Base-by-base conservation (phyloP, 2,888 invertebrate genomes). In the Glomeris marginata region DNA sequence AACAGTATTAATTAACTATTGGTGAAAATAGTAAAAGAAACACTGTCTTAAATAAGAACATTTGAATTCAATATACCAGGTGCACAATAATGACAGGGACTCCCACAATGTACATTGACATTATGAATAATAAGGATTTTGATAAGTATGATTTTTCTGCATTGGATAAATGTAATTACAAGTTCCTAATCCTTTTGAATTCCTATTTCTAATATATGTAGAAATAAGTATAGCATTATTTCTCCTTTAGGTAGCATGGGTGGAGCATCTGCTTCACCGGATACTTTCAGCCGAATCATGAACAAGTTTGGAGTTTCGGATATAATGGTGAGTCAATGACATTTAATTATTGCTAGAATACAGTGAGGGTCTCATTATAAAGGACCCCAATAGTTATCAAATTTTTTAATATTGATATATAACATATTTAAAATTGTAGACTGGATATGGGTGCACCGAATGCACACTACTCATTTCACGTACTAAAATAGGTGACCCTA, bases 31-130 rank as follows among this genome's bases (percentile, higher is more conserved):
- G n/a, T 20, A 41, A 16, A 36, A 47, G 2, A 50, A 18, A 4
- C 4, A 3, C 20, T 21, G 45, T 2, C 44, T 16, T 18, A 28
- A 8, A 28, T n/a, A n/a, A n/a, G n/a, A n/a, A n/a, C n/a, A 8
- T 28, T 28, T 28, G 8, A 5, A 28, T 28, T 5, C 13, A 34
- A 21, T 42, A 33, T 56, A 57, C 46, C 59, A 84, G 83, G 60
- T 84, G 85, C 61, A 77, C 77, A 1, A 66, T 77, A 1, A 63
- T 81, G 28, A 78, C 78, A 61, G 86, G 86, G 36, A 85, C 86
- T 0, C 86, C 88, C 5, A 87, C 88, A 2, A 87, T 87, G 87
- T 82, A 82, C 65, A 76, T 84, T 13, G 84, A 86, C 67, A 69
- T 84, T 56, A 65, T 85, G 40, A 71, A 71, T 33, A 65, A 65